Conservation (phyloP, 2,797 vertebrate genomes). For the Hirundo rustica region DNA sequence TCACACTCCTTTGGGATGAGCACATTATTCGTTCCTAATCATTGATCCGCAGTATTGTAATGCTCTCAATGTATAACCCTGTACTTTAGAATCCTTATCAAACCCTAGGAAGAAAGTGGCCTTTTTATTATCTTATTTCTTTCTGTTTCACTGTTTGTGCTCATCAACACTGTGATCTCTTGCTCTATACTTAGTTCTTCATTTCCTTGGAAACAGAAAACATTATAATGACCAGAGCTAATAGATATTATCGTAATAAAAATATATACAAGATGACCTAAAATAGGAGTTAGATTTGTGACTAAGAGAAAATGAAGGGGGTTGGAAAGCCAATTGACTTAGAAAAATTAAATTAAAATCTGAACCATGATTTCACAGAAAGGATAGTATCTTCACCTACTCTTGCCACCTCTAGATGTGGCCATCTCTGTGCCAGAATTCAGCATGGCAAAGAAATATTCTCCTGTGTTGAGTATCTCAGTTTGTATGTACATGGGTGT, state of each 20-base stretch:
- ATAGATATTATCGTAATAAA: background rate
- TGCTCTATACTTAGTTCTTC: background rate
- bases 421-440: background rate
- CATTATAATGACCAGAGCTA: background rate
- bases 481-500: background rate
- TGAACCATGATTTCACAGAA: background rate
- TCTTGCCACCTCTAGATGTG: background rate
- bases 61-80: background rate
- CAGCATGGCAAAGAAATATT: background rate
- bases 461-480: background rate
- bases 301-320: background rate
- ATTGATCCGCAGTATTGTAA: background rate
- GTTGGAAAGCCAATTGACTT: background rate
- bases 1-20: background rate
- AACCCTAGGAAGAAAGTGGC: background rate
- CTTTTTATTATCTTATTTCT: background rate
- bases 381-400: background rate
- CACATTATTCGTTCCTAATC: fast-evolving
- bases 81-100: background rate
- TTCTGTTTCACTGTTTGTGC: background rate
- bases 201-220: background rate
- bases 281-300: background rate
- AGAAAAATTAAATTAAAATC: background rate
- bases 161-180: background rate
- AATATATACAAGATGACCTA: background rate